Conservation (phyloP, 2,797 vertebrate species). For the Synaphobranchus kaupii region DNA sequence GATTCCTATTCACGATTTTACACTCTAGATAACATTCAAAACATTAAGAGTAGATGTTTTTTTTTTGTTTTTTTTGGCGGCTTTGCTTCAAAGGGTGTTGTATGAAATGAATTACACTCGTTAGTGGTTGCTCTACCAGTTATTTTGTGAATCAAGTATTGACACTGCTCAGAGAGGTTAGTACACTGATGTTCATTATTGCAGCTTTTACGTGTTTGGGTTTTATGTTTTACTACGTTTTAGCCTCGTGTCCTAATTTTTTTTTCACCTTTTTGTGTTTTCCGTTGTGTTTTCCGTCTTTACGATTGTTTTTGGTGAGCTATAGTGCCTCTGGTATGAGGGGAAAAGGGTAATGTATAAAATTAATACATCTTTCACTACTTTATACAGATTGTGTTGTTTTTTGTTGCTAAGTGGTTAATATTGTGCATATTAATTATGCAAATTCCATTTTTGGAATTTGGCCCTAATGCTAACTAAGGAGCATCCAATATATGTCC, state of each 20-base stretch:
- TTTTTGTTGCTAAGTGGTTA: neutral
- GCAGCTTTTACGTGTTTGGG: neutral
- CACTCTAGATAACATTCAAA: conserved; percentile 5
- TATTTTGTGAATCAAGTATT: neutral
- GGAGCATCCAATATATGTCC: neutral
- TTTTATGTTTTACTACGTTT: neutral
- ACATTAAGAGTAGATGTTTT: neutral
- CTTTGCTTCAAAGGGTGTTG: neutral
- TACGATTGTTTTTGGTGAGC: no score
- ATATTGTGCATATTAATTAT: neutral
- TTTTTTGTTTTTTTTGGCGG: neutral
- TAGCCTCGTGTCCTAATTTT: no score
- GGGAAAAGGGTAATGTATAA: no score
- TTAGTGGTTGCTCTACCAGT: neutral
- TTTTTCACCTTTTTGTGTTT: no score
- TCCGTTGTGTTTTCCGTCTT: no score
- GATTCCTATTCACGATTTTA: neutral
- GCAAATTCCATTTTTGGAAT: neutral
- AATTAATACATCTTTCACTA: neutral
- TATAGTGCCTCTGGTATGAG: no score
- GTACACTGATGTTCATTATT: neutral
- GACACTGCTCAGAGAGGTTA: neutral
- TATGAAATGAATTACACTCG: neutral
- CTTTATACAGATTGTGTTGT: neutral
- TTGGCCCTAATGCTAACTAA: neutral